These are phyloP conservation scores for Lasius platythorax DNA, from an alignment of 2,888 invertebrate genomes.

Conservation along the genomic window DNA sequence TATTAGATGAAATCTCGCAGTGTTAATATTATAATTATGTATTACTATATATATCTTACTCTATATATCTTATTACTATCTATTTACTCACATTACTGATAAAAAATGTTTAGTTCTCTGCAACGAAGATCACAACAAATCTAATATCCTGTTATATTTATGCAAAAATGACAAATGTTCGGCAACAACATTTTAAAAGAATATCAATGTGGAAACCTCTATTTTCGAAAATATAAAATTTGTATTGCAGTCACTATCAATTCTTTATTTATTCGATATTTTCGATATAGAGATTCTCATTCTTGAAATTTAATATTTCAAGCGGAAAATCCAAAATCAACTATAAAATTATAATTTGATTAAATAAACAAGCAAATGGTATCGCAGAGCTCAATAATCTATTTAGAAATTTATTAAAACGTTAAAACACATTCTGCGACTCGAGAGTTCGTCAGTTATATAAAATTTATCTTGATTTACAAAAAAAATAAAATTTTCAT, in stretches of 20 bases:
- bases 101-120: neutral
- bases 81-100: neutral
- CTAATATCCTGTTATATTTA: neutral
- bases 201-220: neutral
- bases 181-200: neutral
- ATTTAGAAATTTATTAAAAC: neutral
- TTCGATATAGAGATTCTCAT: neutral
- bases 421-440: neutral
- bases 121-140: neutral
- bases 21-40: neutral
- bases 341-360: neutral
- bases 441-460: neutral
- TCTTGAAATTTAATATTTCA: neutral
- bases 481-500: neutral
- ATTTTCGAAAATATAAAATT: neutral
- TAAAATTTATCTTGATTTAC: neutral
- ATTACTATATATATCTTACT: neutral
- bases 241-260: neutral
- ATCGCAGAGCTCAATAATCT: neutral
- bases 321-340: neutral
- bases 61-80: no score
- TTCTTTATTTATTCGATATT: conserved; percentile 9
- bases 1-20: neutral
- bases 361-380: neutral
- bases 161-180: neutral